Percentiles rank a stretch among this genome's conserved stretches.
These are phyloP conservation scores for Crocodylus rhombifer DNA, from an alignment of 2,797 vertebrate genomes.

Conservation along the genomic window DNA sequence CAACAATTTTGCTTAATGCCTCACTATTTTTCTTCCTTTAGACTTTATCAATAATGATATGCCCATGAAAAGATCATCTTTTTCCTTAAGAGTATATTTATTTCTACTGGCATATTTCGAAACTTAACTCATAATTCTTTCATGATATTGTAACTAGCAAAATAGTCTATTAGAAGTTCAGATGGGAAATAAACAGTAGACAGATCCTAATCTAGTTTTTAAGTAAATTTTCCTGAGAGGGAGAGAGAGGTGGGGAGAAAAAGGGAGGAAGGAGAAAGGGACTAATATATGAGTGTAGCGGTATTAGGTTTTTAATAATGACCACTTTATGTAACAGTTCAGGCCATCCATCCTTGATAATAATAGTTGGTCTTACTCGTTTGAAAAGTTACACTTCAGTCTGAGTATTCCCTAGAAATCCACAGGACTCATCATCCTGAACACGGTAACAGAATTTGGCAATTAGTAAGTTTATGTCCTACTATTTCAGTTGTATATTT, in stretches of 20 bases:
- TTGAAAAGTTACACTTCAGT: neutral
- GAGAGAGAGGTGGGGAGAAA: neutral
- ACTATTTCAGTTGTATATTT: neutral
- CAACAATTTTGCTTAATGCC: neutral
- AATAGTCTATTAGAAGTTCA: neutral
- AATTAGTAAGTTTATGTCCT: neutral
- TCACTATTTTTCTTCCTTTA: neutral
- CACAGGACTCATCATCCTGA: neutral
- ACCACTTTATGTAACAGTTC: neutral
- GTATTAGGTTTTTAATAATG: slow-evolving; percentile 1
- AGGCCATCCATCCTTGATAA: neutral
- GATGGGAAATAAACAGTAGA: neutral
- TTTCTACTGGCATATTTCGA: neutral
- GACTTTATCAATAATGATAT: neutral
- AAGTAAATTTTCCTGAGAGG: neutral
- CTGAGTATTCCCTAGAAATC: neutral
- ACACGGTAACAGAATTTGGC: neutral
- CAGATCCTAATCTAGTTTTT: neutral
- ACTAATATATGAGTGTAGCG: neutral
- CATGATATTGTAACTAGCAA: neutral
- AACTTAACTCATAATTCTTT: neutral
- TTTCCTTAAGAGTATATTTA: neutral
- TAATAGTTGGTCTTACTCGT: neutral
- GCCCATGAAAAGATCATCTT: neutral
- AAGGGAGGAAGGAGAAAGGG: neutral